Base-by-base conservation (phyloP, 2,888 invertebrate species). In the Petrolisthes manimaculis region DNA sequence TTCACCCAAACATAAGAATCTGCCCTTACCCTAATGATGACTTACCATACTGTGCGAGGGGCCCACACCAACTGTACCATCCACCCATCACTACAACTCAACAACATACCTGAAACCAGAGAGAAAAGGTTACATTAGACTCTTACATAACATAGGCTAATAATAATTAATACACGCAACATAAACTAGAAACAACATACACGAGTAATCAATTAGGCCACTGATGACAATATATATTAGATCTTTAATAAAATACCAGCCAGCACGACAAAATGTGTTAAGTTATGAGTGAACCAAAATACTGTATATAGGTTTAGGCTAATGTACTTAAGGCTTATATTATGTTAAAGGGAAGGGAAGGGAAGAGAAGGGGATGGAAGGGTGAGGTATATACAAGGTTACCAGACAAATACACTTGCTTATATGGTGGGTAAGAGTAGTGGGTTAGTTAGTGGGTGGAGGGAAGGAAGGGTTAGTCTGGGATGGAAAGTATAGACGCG, bases 21-120 rank as follows among this genome's bases (percentile, higher is more conserved):
- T 37, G 1, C 37, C 37, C 37, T 37, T 37, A 37, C 37, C 37
- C 2, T 37, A 37, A 37, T 37, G 2, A 0, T 2, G 9, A 18
- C 61, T 61, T 61, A 61, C 61, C 61, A 61, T 61, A 80, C 80
- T 80, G 56, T 56, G 55, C 80, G 24, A 80, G 80, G 56, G 80
- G 80, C 5, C 55, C 55, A 80, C 80, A 80, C 80, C 80, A 80
- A 56, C 80, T 80, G 56, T 80, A 80, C 61, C 54, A 56, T 61
- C 80, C 80, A 80, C 80, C 80, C 80, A 80, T 80, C 21, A 61
- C 80, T 14, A n/a, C 78, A 6, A 53, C 55, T 55, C 56, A 24
- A 56, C 80, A 80, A 80, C 80, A 80, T 80, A 80, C 80, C 80
- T 80, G 80, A 1, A n/a, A 21, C 8, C 1, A 37, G 61, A 56